Conservation (phyloP, 2,797 vertebrate genomes). For the Aotus griseimembra region DNA sequence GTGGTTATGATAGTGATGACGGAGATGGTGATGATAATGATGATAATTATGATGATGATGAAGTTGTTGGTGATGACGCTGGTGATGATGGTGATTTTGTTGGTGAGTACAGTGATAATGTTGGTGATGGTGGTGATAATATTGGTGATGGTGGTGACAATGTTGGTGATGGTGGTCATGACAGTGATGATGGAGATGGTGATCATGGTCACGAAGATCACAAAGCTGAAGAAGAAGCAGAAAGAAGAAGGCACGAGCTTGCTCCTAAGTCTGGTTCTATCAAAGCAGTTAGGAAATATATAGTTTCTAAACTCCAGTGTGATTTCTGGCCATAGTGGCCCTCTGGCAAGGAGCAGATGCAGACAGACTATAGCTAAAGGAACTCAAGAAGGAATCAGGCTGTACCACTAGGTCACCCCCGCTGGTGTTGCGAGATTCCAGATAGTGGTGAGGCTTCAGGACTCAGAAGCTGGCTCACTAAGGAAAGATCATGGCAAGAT, state of each 20-base stretch:
- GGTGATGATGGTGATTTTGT: neutral
- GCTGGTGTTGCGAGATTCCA: neutral
- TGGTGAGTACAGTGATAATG: neutral
- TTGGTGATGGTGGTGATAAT: neutral
- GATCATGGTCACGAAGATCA: neutral
- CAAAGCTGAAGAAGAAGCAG: neutral
- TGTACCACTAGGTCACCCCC: fast-evolving
- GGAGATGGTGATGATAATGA: too few species aligned
- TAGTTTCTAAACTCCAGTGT: fast-evolving
- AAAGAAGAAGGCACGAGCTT: neutral
- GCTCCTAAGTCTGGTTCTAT: neutral
- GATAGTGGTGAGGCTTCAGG: neutral
- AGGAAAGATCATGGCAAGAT: neutral
- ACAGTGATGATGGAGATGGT: too few species aligned
- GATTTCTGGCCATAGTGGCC: neutral
- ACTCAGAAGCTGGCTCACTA: neutral
- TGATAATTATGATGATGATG: fast-evolving
- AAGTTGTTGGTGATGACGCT: neutral
- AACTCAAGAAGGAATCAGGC: neutral
- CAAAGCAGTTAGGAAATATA: neutral
- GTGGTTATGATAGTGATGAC: neutral
- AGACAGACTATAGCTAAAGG: neutral
- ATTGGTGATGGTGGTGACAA: neutral
- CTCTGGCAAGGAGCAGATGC: neutral
- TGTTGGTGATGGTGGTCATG: too few species aligned